phyloP scores from a whole-genome alignment of 2,113 vertebrate species.

The Ardeotis arabs region DNA sequence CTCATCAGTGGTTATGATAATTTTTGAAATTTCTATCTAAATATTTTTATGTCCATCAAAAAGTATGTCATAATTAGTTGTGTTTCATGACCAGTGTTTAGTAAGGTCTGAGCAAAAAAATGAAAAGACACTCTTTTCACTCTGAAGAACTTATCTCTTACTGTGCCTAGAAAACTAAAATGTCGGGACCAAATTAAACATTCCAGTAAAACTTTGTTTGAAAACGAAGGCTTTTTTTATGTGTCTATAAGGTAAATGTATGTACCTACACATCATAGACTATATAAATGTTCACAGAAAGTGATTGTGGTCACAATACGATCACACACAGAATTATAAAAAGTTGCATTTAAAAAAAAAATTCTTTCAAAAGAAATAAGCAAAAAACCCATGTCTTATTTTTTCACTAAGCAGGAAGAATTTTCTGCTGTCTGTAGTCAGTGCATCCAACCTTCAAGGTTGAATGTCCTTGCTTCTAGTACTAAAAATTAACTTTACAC shows the following conservation, averaged over 20 bases:
- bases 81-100: not conserved
- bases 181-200: too few species aligned
- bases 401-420: not conserved
- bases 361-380: not conserved
- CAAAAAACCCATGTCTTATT: not conserved
- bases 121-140: too few species aligned
- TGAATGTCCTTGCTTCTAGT: not conserved
- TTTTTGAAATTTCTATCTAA: not conserved
- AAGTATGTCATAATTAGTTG: not conserved
- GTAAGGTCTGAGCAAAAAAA: not conserved
- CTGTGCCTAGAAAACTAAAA: not conserved
- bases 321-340: not conserved
- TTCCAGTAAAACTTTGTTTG: not conserved
- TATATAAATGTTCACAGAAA: not conserved
- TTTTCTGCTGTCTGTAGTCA: not conserved
- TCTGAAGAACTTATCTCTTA: not conserved
- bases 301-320: not conserved
- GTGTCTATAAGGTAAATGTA: not conserved
- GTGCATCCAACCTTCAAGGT: not conserved
- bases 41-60: not conserved
- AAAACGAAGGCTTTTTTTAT: not conserved
- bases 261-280: not conserved
- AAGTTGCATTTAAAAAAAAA: not conserved
- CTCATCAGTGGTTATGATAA: not conserved
- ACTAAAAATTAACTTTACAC: not conserved